Base-by-base conservation (phyloP, 2,888 invertebrate genomes). In the Endotricha flammealis region DNA sequence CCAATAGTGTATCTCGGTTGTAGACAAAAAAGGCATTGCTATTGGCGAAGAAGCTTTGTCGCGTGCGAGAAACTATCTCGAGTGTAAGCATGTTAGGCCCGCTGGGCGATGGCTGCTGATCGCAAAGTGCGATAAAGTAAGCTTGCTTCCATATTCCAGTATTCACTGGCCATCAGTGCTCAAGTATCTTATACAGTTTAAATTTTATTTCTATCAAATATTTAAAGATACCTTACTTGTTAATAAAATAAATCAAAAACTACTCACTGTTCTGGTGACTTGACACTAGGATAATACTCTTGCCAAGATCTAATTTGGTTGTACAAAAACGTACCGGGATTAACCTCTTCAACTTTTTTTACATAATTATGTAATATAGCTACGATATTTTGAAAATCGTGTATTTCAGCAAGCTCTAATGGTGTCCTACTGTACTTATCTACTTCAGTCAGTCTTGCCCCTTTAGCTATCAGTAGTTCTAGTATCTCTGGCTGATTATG, bases 401-500 rank as follows among this genome's bases (percentile, higher is more conserved):
- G 89, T 9, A 76, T 57, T 10, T 57, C 59, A 4, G 91, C 91
- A 29, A 90, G 80, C 23, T 90, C 88, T 39, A 80, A 58, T 4
- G 83, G 75, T 7, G 87, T 87, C 33, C 87, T 71, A 27, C 79
- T 76, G 42, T 80, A 68, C 42, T 78, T 73, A 66, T 91, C 91
- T 6, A 69, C 70, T 53, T 88, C 80, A 8, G 68, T 69, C 29
- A 74, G 54, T 41, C 88, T 75, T 8, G 89, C 89, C n/a, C 86
- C 87, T 30, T 77, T 64, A 10, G 82, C 64, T 33, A 91, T 67
- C 1, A 92, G 75, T 45, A 88, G 57, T 60, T 88, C 74, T 10
- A 90, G 73, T 36, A 89, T 78, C 38, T 89, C 85, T 9, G 74
- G 59, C 48, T 88, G 81, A 51, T 91, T 90, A 47, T 82, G 81